phyloP scores from a whole-genome alignment of 2,888 invertebrate species.

The Metopia argyrocephala region DNA sequence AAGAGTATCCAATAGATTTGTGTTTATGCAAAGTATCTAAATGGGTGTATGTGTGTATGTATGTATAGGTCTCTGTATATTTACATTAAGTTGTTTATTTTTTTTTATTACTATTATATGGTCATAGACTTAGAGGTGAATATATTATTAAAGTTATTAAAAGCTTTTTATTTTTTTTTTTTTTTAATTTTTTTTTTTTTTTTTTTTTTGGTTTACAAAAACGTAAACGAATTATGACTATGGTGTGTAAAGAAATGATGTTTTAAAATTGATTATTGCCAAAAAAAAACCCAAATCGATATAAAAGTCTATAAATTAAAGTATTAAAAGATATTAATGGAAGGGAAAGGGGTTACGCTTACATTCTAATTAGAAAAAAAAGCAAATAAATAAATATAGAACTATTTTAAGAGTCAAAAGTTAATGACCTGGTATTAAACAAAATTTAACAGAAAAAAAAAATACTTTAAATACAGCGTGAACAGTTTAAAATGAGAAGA shows the following conservation, averaged over 20 bases:
- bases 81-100: too few relatives aligned
- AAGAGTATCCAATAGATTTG: too few relatives aligned
- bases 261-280: not conserved
- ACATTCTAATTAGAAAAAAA: not conserved
- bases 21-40: too few relatives aligned
- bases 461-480: too few relatives aligned
- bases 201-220: not conserved
- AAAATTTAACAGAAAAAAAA: too few relatives aligned
- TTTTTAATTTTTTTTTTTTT: not conserved
- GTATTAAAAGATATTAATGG: not conserved
- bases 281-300: not conserved
- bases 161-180: slow-evolving; percentile 5
- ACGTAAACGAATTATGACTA: not conserved
- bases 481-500: too few relatives aligned
- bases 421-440: too few relatives aligned
- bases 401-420: too few relatives aligned
- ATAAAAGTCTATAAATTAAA: slow-evolving; percentile 18
- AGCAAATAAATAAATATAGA: too few relatives aligned
- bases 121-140: not conserved
- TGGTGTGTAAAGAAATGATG: not conserved
- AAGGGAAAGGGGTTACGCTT: not conserved
- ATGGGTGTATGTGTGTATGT: not conserved
- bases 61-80: too few relatives aligned
- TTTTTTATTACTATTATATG: not conserved
- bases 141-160: slow-evolving; percentile 21